Percentiles rank a stretch among this genome's conserved stretches.
phyloP scores from a whole-genome alignment of 2,888 invertebrate genomes.

The Ernsta delagoae region DNA sequence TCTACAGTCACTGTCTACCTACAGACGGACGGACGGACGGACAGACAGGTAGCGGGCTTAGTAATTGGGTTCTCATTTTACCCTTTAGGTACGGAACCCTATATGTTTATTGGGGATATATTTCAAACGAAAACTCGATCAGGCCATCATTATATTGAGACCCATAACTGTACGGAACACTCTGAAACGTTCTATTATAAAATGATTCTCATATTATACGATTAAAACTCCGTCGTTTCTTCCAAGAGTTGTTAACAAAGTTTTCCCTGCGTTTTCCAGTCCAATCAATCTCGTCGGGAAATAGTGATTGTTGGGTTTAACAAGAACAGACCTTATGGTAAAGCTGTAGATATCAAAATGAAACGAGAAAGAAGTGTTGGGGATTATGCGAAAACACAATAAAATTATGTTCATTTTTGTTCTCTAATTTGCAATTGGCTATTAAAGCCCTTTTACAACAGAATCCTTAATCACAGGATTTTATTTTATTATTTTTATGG shows the following conservation, averaged over 20 bases:
- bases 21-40: too few relatives aligned
- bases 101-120: too few relatives aligned
- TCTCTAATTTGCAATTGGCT: too few relatives aligned
- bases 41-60: too few relatives aligned
- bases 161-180: background rate
- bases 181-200: background rate
- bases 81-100: too few relatives aligned
- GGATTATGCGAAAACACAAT: background rate
- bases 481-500: too few relatives aligned
- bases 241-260: constrained; percentile 19
- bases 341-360: background rate
- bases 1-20: too few relatives aligned
- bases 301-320: constrained; percentile 9
- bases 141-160: too few relatives aligned
- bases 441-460: too few relatives aligned
- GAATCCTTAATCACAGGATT: too few relatives aligned
- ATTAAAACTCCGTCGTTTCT: constrained; percentile 23
- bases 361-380: background rate
- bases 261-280: constrained; percentile 24
- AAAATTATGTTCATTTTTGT: background rate
- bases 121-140: too few relatives aligned
- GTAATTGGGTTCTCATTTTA: too few relatives aligned
- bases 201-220: constrained; percentile 32
- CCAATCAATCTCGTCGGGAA: constrained; percentile 26
- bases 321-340: constrained; percentile 1